Conservation (phyloP, 2,113 vertebrate genomes). For the Corydoras maculifer region DNA sequence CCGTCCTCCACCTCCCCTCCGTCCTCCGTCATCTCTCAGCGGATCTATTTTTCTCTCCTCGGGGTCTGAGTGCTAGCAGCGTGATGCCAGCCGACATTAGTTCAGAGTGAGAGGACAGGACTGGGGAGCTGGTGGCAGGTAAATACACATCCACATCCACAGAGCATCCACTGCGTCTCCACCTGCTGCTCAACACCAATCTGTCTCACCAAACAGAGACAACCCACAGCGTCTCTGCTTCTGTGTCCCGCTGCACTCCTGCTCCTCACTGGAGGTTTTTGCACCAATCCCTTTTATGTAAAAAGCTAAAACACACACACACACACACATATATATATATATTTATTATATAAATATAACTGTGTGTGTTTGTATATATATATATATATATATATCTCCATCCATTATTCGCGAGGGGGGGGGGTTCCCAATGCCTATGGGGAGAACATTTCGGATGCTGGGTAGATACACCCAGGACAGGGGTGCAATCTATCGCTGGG, state of each 20-base stretch:
- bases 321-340: not conserved
- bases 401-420: too few species aligned
- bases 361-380: too few species aligned
- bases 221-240: conserved; percentile 35
- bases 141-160: conserved; percentile 44
- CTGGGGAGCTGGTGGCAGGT: conserved; percentile 46
- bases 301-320: not conserved
- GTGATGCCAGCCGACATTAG: conserved; percentile 33
- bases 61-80: conserved; percentile 28
- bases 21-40: conserved; percentile 7
- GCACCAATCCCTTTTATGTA: not conserved
- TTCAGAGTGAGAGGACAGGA: conserved; percentile 31
- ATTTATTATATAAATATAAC: too few species aligned
- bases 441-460: too few species aligned
- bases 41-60: conserved; percentile 13
- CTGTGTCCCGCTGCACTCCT: conserved; percentile 20
- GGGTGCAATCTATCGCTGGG: too few species aligned
- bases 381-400: too few species aligned
- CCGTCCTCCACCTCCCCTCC: not conserved
- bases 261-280: not conserved
- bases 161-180: conserved; percentile 21
- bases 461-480: too few species aligned
- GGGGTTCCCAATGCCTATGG: too few species aligned
- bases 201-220: conserved; percentile 40
- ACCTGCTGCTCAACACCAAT: conserved; percentile 41